phyloP scores from a whole-genome alignment of 2,888 invertebrate genomes.

The Pristionchus fissidentatus region DNA sequence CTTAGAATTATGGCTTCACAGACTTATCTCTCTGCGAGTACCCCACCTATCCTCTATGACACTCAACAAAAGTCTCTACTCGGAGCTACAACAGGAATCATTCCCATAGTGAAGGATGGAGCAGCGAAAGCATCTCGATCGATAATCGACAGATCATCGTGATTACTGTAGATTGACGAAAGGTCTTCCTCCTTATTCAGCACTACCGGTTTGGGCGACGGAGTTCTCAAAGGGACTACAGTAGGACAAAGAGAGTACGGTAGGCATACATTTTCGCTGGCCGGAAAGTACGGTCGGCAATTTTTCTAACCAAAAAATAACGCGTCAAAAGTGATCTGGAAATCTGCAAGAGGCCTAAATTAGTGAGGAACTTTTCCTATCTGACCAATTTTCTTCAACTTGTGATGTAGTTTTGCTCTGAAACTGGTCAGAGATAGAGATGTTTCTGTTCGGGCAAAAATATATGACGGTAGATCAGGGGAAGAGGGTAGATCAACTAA shows the following conservation, averaged over 20 bases:
- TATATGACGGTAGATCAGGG: background rate
- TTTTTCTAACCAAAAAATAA: no score
- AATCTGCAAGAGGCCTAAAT: no score
- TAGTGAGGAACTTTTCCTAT: no score
- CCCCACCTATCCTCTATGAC: background rate
- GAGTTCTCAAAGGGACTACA: background rate
- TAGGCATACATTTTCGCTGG: background rate
- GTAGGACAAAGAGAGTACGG: background rate
- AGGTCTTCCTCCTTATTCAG: background rate
- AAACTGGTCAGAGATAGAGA: background rate
- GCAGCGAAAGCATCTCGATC: conserved; percentile 12
- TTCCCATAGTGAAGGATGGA: background rate
- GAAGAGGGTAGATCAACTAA: background rate
- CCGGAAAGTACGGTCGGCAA: no score
- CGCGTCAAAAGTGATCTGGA: background rate
- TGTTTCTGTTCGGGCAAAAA: background rate
- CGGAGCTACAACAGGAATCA: conserved; percentile 4
- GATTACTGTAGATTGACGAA: conserved; percentile 16
- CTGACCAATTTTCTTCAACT: no score
- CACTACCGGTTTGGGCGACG: background rate
- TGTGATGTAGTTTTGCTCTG: no score
- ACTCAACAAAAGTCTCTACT: conserved; percentile 1
- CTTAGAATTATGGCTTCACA: no score
- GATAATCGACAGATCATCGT: background rate
- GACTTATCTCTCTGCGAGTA: no score